Evolutionary conservation across 2,113 vertebrate species (phyloP).

Genomic region (Sisor rabdophorus): DNA sequence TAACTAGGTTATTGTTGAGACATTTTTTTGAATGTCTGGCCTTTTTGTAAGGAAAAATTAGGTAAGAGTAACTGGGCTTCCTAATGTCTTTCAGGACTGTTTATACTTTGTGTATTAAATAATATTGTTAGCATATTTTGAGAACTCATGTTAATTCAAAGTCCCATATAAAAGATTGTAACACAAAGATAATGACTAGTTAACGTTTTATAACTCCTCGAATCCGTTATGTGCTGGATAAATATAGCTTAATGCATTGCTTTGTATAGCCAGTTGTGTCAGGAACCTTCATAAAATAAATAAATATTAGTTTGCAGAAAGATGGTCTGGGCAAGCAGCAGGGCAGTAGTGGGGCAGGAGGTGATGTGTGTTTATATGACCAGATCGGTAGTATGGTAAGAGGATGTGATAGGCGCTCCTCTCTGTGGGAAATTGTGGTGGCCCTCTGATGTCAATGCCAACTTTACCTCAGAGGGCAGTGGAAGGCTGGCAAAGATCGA

Average conservation of each 20-base stretch:
- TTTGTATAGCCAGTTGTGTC: slow-evolving; percentile 8
- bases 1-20: background rate
- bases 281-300: background rate
- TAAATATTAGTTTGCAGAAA: slow-evolving; percentile 3
- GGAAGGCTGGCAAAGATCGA: slow-evolving; percentile 27
- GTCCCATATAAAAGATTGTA: background rate
- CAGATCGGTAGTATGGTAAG: slow-evolving; percentile 8
- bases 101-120: background rate
- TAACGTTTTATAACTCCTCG: background rate
- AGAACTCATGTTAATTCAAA: too few species aligned
- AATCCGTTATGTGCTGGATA: slow-evolving; percentile 12
- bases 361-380: background rate
- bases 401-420: slow-evolving; percentile 15
- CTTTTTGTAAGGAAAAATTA: background rate
- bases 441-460: slow-evolving; percentile 43
- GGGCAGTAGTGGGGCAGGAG: slow-evolving; percentile 16
- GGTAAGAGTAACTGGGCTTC: background rate
- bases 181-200: background rate
- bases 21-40: background rate
- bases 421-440: slow-evolving; percentile 11
- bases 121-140: background rate
- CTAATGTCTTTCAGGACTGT: too few species aligned
- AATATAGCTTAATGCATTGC: background rate
- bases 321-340: slow-evolving; percentile 11
- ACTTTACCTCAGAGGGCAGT: slow-evolving; percentile 21